A percentile compares a stretch with the other conserved stretches of the same genome.
phyloP scores from a whole-genome alignment of 2,888 invertebrate genomes.

The Lacanobia oleracea region DNA sequence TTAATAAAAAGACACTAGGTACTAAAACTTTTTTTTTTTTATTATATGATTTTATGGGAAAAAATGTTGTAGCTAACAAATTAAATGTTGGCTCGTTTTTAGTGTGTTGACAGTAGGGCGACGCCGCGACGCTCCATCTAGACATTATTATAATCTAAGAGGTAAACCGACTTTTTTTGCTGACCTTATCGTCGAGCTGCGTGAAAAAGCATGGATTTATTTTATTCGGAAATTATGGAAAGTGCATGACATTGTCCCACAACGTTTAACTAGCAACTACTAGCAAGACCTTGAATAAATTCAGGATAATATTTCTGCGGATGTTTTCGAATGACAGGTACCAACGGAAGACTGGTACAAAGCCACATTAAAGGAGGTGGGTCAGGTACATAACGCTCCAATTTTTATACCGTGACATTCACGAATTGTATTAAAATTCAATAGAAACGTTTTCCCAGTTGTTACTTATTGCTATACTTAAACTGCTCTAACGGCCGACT shows the following conservation, averaged over 20 bases:
- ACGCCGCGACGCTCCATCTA: too few relatives aligned
- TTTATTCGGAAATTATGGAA: neutral
- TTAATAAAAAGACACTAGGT: too few relatives aligned
- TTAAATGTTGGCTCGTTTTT: too few relatives aligned
- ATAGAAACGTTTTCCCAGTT: neutral
- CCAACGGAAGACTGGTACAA: constrained; percentile 22
- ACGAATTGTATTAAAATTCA: neutral
- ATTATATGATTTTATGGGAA: too few relatives aligned
- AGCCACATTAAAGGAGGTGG: neutral
- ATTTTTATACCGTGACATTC: neutral
- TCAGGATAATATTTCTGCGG: neutral
- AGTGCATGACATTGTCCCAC: neutral
- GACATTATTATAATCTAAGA: too few relatives aligned
- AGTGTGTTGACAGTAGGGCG: too few relatives aligned
- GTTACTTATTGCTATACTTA: neutral
- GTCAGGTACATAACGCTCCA: neutral
- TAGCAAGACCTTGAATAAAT: constrained; percentile 15
- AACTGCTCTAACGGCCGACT: neutral
- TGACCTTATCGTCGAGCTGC: neutral
- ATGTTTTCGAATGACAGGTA: constrained; percentile 17
- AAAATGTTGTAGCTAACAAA: too few relatives aligned
- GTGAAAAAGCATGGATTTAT: neutral
- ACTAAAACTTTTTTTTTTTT: too few relatives aligned
- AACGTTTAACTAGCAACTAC: neutral
- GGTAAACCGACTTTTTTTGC: neutral